phyloP scores from a whole-genome alignment of 2,797 vertebrate genomes.

The Falco columbarius region DNA sequence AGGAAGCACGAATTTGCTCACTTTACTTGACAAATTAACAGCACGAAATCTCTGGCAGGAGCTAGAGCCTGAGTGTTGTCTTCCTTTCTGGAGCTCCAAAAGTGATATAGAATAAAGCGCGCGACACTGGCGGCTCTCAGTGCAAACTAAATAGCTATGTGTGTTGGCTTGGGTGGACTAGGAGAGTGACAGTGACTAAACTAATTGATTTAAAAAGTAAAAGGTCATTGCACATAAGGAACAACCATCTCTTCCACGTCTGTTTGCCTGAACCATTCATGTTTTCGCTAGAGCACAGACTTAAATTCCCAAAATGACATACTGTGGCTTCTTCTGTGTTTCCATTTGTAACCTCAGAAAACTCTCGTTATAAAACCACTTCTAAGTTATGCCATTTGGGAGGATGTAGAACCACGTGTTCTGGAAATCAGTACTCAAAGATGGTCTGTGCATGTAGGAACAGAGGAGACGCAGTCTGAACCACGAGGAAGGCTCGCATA shows the following conservation, averaged over 20 bases:
- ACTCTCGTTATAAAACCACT: not conserved
- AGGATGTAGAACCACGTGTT: not conserved
- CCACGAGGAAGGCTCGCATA: not conserved
- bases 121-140: accelerated
- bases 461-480: not conserved
- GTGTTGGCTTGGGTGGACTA: not conserved
- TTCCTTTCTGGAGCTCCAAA: not conserved
- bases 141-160: not conserved
- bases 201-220: not conserved
- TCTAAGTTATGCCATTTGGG: not conserved
- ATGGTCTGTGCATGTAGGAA: not conserved
- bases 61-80: not conserved
- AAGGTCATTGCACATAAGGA: not conserved
- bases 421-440: not conserved
- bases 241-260: not conserved
- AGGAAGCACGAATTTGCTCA: not conserved
- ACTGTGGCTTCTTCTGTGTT: not conserved
- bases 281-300: not conserved
- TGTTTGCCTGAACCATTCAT: not conserved
- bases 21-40: not conserved
- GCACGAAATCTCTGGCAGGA: not conserved
- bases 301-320: not conserved
- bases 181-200: not conserved
- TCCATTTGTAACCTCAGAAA: not conserved
- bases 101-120: accelerated